These are phyloP conservation scores for Cacatua alba DNA, from an alignment of 2,113 vertebrate species.

Conservation along the genomic window DNA sequence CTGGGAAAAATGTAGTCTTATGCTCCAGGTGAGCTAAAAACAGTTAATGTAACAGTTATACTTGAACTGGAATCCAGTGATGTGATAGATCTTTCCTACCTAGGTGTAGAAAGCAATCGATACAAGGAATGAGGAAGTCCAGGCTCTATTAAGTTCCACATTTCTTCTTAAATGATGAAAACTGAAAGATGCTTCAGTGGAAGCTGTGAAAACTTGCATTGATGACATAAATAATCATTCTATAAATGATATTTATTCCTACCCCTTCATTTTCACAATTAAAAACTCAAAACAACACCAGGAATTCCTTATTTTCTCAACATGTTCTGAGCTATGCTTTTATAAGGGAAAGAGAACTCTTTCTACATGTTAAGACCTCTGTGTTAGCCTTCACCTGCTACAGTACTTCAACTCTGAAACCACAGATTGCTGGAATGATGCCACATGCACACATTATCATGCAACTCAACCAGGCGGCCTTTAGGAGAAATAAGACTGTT, in stretches of 20 bases:
- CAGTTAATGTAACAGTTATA: background rate
- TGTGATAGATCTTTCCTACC: background rate
- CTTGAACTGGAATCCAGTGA: background rate
- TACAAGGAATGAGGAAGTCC: background rate
- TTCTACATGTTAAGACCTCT: background rate
- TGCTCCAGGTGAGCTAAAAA: background rate
- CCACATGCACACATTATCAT: fast-evolving
- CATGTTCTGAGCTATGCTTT: background rate
- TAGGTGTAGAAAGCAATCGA: background rate
- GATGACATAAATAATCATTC: background rate
- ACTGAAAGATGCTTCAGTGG: background rate
- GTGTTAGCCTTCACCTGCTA: background rate
- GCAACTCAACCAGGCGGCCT: background rate
- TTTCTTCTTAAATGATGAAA: background rate
- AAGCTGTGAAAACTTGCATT: background rate
- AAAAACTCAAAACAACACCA: too few species aligned
- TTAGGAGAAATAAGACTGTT: background rate
- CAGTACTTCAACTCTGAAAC: background rate
- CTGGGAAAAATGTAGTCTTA: background rate
- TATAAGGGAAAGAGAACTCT: background rate
- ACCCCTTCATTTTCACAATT: background rate
- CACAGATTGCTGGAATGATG: background rate
- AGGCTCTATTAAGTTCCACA: background rate
- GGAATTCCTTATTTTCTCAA: background rate
- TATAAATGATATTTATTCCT: background rate